Base-by-base conservation (phyloP, 2,113 vertebrate genomes). In the Erythrolamprus reginae region DNA sequence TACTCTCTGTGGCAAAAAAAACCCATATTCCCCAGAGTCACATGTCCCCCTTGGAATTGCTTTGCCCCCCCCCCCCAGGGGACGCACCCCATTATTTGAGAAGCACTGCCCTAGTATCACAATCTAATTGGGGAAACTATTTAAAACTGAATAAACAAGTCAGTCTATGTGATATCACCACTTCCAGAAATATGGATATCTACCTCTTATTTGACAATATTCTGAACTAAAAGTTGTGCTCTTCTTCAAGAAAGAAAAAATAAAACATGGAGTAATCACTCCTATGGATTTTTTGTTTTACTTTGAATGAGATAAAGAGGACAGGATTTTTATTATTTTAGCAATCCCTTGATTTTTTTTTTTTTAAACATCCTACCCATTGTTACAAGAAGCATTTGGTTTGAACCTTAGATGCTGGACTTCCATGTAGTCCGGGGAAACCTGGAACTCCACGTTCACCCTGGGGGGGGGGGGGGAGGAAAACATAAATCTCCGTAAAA, bases 381-480 rank as follows among this genome's bases (percentile, higher is more conserved):
- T 91, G 1, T 82, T 94, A 89, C 0, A 93, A 93, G 3, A 90
- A 94, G 90, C 58, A 93, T 70, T 90, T 89, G 0, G 87, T 91
- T 93, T 91, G 42, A 94, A 99, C 99, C 99, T 98, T 99, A 95
- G 98, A 97, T 96, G 98, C 98, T 93, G 96, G 96, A 93, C 97
- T 96, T 88, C 98, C 99, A 93, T 97, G 96, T 88, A 95, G 92
- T 89, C 99, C 99, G 91, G 97, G 96, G 97, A 99, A 97, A 91
- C 99, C 99, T 85, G 98, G 97, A 88, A 97, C 88, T 86, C 99
- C 99, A 89, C 95, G 97, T 56, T 98, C 98, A 94, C 99, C 99
- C 99, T 99, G 92, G 84, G 93, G 93, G 92, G 83, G 94, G 93
- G n/a, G 92, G 84, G 93, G 93, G 92, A 82, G 94, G 0, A 94